Base-by-base conservation (phyloP, 1,140 invertebrate species). In the Megalopta genalis region DNA sequence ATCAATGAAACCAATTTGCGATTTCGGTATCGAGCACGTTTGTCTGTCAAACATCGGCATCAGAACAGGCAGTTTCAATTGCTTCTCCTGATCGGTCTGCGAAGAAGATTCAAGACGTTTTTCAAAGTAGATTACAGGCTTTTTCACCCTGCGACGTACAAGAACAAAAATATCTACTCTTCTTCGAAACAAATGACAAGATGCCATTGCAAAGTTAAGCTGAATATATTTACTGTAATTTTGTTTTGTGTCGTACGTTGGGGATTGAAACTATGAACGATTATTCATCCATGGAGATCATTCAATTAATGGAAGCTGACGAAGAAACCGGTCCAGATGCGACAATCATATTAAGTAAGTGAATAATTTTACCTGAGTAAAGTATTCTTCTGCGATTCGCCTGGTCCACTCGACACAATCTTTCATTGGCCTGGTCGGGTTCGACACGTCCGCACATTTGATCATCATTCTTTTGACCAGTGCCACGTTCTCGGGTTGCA, bases 361-460 rank as follows among this genome's bases (percentile, higher is more conserved):
- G 32, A 67, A n/a, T n/a, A 46, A 72, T 32, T 37, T 16, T 90
- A 96, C 96, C 94, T 96, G 96, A 85, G 95, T 94, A 93, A 98
- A 99, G 92, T 99, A 99, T 91, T 99, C 98, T 90, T 99, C 97
- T 0, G 96, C 95, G 66, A 97, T 97, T 87, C 98, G 95, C 82
- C 95, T 95, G 0, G 98, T 97, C 98, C 98, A 99, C 93, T 98
- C 97, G 60, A 97, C 95, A 89, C 98, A 99, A 77, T 96, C 94
- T 72, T 95, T 94, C 68, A 97, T 93, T 1, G 97, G 97, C 84
- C 98, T 93, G 1, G 97, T 96, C 0, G 98, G 98, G 93, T 99
- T 99, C 21, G 97, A 98, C 2, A 99, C 97, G 92, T 99, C 98
- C 0, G 98, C 97, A 93, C 98, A 99, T 93, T 99, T 99, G 88